Evolutionary conservation across 2,113 vertebrate species (phyloP).

Genomic region (Sitta europaea): DNA sequence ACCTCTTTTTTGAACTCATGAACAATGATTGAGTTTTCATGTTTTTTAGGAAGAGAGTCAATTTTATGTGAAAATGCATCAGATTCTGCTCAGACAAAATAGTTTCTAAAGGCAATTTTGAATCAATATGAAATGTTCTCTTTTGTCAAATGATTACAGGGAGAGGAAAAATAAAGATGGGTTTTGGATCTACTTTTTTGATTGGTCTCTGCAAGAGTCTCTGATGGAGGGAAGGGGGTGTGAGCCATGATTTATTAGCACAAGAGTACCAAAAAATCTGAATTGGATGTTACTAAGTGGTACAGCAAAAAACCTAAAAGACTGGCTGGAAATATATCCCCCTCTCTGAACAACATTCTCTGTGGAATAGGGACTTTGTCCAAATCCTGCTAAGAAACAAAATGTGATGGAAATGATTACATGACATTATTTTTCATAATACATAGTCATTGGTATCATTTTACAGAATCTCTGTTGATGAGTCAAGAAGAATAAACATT

Average conservation of each 20-base stretch:
- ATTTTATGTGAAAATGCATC: conserved; percentile 13
- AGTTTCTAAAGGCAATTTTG: background rate
- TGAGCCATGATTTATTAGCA: background rate
- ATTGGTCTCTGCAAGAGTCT: background rate
- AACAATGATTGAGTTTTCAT: background rate
- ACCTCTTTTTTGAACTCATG: background rate
- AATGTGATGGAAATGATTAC: background rate
- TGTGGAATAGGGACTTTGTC: background rate
- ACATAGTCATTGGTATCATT: background rate
- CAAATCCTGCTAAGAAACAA: background rate
- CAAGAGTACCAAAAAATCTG: background rate
- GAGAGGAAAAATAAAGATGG: background rate
- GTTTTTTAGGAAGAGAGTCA: background rate
- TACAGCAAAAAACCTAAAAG: background rate
- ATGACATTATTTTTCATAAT: background rate
- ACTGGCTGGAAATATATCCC: background rate
- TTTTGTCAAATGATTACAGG: conserved; percentile 19
- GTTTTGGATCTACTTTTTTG: background rate
- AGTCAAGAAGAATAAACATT: background rate
- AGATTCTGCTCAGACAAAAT: background rate
- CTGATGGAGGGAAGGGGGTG: background rate
- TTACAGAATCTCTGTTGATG: background rate
- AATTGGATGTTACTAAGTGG: background rate
- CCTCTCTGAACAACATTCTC: background rate
- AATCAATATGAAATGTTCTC: background rate